Evolutionary conservation across 1,140 invertebrate genomes (phyloP).

Genomic region (Eueides isabella): DNA sequence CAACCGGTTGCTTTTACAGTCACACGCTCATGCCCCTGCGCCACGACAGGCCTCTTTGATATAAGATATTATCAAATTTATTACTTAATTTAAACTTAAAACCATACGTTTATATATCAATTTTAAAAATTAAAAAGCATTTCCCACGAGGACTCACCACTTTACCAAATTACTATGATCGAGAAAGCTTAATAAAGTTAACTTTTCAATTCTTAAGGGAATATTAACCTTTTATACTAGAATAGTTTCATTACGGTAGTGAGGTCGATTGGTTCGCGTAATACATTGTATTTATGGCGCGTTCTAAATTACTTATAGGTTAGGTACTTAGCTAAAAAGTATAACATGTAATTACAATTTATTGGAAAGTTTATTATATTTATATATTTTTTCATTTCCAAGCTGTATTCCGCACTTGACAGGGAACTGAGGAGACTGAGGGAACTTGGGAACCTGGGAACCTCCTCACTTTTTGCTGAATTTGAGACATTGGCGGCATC

Average conservation of each 20-base stretch:
- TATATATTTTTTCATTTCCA: neutral
- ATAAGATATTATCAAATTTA: neutral
- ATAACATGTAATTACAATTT: neutral
- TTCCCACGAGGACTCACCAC: conserved; percentile 16
- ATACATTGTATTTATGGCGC: neutral
- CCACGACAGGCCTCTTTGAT: no score
- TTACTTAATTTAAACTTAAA: neutral
- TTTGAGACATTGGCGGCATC: no score
- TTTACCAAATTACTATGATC: conserved; percentile 25
- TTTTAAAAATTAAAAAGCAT: conserved; percentile 18
- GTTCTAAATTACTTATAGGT: no score
- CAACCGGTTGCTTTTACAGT: no score
- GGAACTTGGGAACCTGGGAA: no score
- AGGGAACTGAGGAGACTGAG: no score
- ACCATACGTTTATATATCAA: neutral
- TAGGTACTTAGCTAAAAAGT: neutral
- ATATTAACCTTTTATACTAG: conserved; percentile 24
- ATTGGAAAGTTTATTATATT: neutral
- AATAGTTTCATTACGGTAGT: conserved; percentile 32
- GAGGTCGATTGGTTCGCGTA: conserved; percentile 5
- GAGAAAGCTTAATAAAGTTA: conserved; percentile 29
- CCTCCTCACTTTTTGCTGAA: no score
- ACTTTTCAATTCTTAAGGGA: conserved; percentile 22
- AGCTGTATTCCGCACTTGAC: no score
- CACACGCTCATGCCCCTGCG: no score